Conservation (phyloP, 92 coral and sea anemone species). For the Palythoa grandiflora region DNA sequence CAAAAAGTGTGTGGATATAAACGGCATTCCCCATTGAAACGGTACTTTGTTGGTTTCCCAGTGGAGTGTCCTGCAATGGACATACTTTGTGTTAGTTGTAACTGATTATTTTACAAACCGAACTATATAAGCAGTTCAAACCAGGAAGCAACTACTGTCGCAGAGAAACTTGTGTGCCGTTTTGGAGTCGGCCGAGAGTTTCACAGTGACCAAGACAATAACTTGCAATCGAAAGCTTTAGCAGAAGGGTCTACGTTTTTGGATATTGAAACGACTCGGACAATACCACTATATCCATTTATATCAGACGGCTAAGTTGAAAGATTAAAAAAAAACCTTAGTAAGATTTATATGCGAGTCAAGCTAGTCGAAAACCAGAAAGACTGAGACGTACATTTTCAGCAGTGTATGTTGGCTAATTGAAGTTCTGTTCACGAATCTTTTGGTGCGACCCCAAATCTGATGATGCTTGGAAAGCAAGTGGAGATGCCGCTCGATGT, state of each 20-base stretch:
- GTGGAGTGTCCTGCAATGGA: slow-evolving; percentile 8
- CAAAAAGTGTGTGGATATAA: neutral
- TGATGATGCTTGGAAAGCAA: slow-evolving; percentile 58
- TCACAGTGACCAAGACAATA: slow-evolving; percentile 50
- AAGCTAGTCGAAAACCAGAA: neutral
- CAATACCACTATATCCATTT: neutral
- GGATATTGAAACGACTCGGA: too few relatives aligned
- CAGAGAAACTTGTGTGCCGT: slow-evolving; percentile 45
- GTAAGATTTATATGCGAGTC: neutral
- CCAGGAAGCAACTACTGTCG: slow-evolving; percentile 50
- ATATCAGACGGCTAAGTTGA: neutral
- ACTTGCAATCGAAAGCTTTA: slow-evolving; percentile 40
- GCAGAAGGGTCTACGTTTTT: neutral
- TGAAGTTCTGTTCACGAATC: neutral
- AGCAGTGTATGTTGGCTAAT: too few relatives aligned
- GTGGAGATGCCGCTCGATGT: slow-evolving; percentile 60
- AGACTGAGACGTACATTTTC: neutral
- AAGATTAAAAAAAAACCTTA: neutral
- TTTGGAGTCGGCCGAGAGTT: slow-evolving; percentile 45
- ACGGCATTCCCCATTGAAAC: slow-evolving; percentile 38
- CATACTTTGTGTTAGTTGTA: slow-evolving; percentile 4
- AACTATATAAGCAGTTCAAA: slow-evolving; percentile 26
- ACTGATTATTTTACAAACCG: slow-evolving; percentile 26
- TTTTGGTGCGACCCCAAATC: slow-evolving; percentile 46
- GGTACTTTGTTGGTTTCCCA: slow-evolving; percentile 41